These are phyloP conservation scores for Malacoctenus gilli DNA, from an alignment of 2,797 vertebrate species.

Conservation along the genomic window DNA sequence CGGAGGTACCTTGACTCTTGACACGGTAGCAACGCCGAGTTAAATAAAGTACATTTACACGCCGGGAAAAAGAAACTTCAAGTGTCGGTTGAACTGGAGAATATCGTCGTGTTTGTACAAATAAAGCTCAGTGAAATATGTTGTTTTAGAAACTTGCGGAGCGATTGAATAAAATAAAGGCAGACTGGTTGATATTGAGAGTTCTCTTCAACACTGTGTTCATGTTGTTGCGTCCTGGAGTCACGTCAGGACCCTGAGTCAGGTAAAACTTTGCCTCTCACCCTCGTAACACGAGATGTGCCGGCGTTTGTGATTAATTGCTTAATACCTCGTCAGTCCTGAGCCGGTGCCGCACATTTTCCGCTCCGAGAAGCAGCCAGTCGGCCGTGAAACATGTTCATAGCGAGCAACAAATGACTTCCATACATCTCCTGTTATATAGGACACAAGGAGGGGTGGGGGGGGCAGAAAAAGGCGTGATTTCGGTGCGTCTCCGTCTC, in stretches of 20 bases:
- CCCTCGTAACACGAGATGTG: no score
- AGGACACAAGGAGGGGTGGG: no score
- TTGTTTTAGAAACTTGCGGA: no score
- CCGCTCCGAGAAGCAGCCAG: slow-evolving; percentile 12
- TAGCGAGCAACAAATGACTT: slow-evolving; percentile 16
- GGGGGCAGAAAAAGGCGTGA: slow-evolving; percentile 16
- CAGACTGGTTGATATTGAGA: no score
- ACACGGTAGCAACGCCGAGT: neutral
- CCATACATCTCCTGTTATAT: slow-evolving; percentile 14
- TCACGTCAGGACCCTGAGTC: no score
- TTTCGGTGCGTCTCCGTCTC: slow-evolving; percentile 23
- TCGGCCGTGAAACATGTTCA: slow-evolving; percentile 13
- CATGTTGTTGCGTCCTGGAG: no score
- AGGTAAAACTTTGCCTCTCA: no score
- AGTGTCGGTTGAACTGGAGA: neutral
- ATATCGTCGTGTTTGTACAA: no score
- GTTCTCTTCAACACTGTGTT: no score
- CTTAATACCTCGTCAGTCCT: neutral
- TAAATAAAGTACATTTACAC: slow-evolving; percentile 9
- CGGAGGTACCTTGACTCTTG: neutral
- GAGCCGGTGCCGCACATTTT: neutral
- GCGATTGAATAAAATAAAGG: no score
- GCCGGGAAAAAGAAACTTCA: neutral
- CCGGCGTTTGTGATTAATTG: no score
- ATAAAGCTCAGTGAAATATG: no score